These are phyloP conservation scores for Pagetopsis macropterus DNA, from an alignment of 2,797 vertebrate genomes.

Conservation along the genomic window DNA sequence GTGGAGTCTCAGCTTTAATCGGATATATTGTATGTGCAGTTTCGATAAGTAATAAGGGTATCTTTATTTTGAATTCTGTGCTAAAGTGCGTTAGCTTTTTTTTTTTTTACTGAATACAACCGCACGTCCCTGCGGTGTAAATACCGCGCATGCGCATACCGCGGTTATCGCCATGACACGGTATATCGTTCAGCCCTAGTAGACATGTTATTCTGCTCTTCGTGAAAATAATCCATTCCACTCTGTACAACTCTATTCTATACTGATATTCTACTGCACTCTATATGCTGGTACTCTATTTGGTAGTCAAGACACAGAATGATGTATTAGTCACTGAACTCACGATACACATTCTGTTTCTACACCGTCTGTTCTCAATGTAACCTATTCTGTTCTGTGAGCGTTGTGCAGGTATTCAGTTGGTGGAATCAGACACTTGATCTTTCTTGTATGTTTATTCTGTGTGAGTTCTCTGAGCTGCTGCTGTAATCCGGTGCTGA, in stretches of 20 bases:
- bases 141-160: too few species aligned
- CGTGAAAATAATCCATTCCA: background rate
- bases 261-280: background rate
- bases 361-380: background rate
- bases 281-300: background rate
- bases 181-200: too few species aligned
- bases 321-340: background rate
- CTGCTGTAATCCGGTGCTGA: slow-evolving; percentile 57
- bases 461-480: slow-evolving; percentile 11
- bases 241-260: background rate
- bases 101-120: too few species aligned
- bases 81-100: too few species aligned
- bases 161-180: too few species aligned
- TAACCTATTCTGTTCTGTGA: too few species aligned
- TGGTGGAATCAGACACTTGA: background rate
- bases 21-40: too few species aligned
- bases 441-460: background rate
- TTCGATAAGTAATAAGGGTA: too few species aligned
- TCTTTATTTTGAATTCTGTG: too few species aligned
- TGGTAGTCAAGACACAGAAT: background rate
- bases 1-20: too few species aligned
- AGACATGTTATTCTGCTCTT: background rate
- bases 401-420: background rate
- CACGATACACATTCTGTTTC: background rate
- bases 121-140: too few species aligned